Conservation (phyloP, 2,888 invertebrate species). For the Hemicrepidius hirtus region DNA sequence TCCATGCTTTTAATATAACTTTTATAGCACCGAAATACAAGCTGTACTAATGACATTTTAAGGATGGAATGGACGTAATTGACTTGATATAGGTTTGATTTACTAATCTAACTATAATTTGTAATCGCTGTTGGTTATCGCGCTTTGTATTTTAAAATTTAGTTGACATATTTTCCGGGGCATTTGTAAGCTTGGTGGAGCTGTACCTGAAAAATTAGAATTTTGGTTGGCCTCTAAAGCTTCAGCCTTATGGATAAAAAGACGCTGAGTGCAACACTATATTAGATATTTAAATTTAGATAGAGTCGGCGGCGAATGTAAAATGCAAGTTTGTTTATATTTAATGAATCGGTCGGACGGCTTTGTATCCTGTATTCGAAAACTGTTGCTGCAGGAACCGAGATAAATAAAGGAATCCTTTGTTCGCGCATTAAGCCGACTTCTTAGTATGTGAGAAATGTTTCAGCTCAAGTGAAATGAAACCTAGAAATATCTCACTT, state of each 20-base stretch:
- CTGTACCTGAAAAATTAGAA: too few relatives aligned
- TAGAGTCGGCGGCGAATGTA: conserved; percentile 6
- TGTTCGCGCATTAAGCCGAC: conserved; percentile 56
- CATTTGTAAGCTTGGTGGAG: too few relatives aligned
- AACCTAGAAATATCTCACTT: conserved; percentile 71
- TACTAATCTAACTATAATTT: neutral
- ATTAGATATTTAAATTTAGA: neutral
- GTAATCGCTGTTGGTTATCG: too few relatives aligned
- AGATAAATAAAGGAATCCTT: conserved; percentile 36
- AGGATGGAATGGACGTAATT: neutral
- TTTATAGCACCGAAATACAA: neutral
- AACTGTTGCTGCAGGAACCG: conserved; percentile 11
- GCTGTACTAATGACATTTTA: neutral
- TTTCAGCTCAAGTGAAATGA: conserved; percentile 71
- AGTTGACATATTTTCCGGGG: too few relatives aligned
- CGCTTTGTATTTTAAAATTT: too few relatives aligned
- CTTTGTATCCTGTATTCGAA: conserved; percentile 5
- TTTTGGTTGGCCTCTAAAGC: too few relatives aligned
- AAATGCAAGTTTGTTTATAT: conserved; percentile 20
- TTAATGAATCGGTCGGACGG: conserved; percentile 15
- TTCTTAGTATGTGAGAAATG: conserved; percentile 69
- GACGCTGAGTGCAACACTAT: conserved; percentile 13
- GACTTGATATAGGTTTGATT: neutral
- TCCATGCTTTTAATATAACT: neutral
- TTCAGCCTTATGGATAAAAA: too few relatives aligned